Evolutionary conservation across 2,888 invertebrate genomes (phyloP).

Genomic region (Heteromyza rotundicornis): DNA sequence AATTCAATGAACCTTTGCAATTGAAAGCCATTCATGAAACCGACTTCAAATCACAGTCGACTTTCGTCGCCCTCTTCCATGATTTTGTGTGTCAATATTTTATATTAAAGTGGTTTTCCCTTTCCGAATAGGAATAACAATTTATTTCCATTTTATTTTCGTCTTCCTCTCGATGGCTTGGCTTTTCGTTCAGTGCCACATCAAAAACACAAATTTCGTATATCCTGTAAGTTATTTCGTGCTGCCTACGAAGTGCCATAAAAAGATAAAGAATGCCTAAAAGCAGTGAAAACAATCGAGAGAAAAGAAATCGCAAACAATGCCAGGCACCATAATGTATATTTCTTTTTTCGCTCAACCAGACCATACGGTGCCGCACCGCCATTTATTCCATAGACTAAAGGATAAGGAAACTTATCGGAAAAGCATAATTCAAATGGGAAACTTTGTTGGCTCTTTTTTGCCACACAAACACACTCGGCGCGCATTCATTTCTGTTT

Average conservation of each 20-base stretch:
- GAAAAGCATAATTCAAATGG: conserved; percentile 10
- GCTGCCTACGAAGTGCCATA: not conserved
- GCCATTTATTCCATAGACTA: conserved; percentile 6
- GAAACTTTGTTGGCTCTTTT: not conserved
- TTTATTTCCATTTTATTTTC: not conserved
- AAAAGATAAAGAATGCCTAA: conserved; percentile 1
- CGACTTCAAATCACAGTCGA: no score
- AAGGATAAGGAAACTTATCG: conserved; percentile 13
- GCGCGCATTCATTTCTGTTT: not conserved
- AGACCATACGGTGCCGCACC: conserved; percentile 18
- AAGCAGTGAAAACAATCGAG: not conserved
- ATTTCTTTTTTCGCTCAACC: not conserved
- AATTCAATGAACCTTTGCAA: no score
- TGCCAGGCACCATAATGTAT: not conserved
- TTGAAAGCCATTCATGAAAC: no score
- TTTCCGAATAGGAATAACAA: no score
- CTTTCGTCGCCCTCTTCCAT: no score
- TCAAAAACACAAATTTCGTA: conserved; percentile 4
- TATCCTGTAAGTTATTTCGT: not conserved
- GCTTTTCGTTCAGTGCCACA: not conserved
- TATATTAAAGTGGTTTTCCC: no score
- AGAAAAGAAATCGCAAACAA: conserved; percentile 1
- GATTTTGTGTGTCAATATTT: no score
- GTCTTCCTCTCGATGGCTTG: not conserved
- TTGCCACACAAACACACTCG: not conserved